Base-by-base conservation (phyloP, 2,113 vertebrate species). In the Gnathonemus echidnorhynchus region DNA sequence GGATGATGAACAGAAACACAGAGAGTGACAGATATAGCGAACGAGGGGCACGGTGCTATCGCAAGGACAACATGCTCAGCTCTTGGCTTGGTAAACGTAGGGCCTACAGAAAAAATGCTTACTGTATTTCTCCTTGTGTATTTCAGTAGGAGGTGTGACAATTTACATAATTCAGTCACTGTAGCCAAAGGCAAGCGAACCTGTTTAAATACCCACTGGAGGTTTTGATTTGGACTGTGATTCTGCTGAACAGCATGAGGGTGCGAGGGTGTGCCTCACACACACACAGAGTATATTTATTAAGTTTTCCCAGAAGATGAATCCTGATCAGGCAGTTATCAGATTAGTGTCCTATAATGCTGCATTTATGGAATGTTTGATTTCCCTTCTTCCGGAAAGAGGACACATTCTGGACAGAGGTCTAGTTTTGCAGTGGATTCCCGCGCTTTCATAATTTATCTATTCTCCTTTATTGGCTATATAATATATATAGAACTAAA, bases 61-160 rank as follows among this genome's bases (percentile, higher is more conserved):
- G 15, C 62, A 35, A 91, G 35, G 88, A 91, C 90, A 89, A 90
- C 92, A 91, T 56, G 84, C 90, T 90, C 62, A 77, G 90, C 91
- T 93, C 90, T 91, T n/a, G 17, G 83, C 87, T 90, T 31, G 90
- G 21, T 24, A 89, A 93, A 70, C 74, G 74, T 84, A 89, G 42
- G 56, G 42, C 52, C 35, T 88, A 86, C 86, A 62, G 89, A 90
- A n/a, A 84, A 48, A 92, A 91, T 93, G 91, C 90, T 90, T 92
- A 91, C 91, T 92, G 92, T 53, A 70, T 35, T 89, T 90, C 90
- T 91, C 89, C 84, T 46, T 92, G 93, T 94, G 92, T 93, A 89
- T 92, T 91, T 94, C 94, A 93, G 93, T 91, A 90, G 52, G 62
- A 74, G 52, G 70, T 9, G 24, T 90, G 89, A 92, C 24, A 84